phyloP scores from a whole-genome alignment of 2,797 vertebrate species.

The Mormyrus hasselquistii region DNA sequence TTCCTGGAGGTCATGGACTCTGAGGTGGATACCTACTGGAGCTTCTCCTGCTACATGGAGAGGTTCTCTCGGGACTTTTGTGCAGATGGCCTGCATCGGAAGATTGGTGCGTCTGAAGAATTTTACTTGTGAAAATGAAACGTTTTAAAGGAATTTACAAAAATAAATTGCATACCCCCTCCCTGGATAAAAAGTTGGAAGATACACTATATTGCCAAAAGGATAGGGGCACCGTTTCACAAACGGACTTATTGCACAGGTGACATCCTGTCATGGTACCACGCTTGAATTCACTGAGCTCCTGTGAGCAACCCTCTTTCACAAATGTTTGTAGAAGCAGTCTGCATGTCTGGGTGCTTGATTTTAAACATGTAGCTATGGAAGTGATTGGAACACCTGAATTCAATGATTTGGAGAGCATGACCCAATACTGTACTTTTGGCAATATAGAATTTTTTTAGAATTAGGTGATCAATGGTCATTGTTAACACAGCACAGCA shows the following conservation, averaged over 20 bases:
- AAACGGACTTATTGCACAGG: background rate
- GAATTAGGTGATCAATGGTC: too few species aligned
- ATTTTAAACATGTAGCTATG: background rate
- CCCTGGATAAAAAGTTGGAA: background rate
- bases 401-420: background rate
- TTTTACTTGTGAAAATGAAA: background rate
- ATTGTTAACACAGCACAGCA: too few species aligned
- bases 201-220: background rate
- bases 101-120: conserved; percentile 57
- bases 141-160: background rate
- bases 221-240: background rate
- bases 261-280: background rate
- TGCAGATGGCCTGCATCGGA: conserved; percentile 66
- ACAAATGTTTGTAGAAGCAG: background rate
- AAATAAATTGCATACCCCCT: background rate
- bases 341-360: background rate
- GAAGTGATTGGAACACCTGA: background rate
- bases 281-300: background rate
- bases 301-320: background rate
- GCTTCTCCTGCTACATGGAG: conserved; percentile 71
- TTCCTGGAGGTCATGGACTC: conserved; percentile 69
- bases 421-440: background rate
- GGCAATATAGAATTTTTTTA: background rate
- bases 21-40: conserved; percentile 70
- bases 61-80: conserved; percentile 69